Conservation (phyloP, 2,888 invertebrate genomes). For the Pemphredon lugubris region DNA sequence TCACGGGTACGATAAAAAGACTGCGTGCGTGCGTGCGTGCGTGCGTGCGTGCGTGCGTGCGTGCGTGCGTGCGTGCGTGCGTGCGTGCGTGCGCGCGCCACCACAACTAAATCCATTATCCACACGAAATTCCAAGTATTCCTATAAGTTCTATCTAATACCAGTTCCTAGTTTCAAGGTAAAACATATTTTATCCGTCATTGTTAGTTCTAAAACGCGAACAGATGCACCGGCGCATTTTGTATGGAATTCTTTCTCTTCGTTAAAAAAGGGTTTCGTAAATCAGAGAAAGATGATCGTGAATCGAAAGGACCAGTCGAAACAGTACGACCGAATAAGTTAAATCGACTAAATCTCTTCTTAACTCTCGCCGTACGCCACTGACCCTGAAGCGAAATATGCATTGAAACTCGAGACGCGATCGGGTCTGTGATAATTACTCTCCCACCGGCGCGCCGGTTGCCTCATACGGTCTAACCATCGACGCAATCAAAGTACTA, state of each 20-base stretch:
- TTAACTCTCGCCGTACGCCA: conserved; percentile 22
- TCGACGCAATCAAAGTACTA: conserved; percentile 2
- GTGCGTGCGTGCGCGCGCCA: not conserved
- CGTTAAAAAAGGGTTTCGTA: not conserved
- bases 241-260: too few relatives aligned
- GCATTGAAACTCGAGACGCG: conserved; percentile 41
- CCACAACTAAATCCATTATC: conserved; percentile 13
- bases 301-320: conserved; percentile 34
- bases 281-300: conserved; percentile 42
- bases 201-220: not conserved
- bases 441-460: not conserved
- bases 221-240: too few relatives aligned
- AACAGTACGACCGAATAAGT: conserved; percentile 52
- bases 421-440: conserved; percentile 38
- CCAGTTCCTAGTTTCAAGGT: too few relatives aligned
- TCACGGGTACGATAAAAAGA: conserved; percentile 7
- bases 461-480: not conserved
- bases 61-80: not conserved
- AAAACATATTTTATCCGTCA: too few relatives aligned
- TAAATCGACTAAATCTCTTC: conserved; percentile 63
- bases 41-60: not conserved
- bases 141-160: not conserved
- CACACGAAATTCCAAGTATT: conserved; percentile 19
- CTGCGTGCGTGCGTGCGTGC: not conserved
- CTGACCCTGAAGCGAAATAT: conserved; percentile 47